Evolutionary conservation across 2,113 vertebrate genomes (phyloP), one percentile per base, ranked within the genome.

Genomic region (Butorides virescens): DNA sequence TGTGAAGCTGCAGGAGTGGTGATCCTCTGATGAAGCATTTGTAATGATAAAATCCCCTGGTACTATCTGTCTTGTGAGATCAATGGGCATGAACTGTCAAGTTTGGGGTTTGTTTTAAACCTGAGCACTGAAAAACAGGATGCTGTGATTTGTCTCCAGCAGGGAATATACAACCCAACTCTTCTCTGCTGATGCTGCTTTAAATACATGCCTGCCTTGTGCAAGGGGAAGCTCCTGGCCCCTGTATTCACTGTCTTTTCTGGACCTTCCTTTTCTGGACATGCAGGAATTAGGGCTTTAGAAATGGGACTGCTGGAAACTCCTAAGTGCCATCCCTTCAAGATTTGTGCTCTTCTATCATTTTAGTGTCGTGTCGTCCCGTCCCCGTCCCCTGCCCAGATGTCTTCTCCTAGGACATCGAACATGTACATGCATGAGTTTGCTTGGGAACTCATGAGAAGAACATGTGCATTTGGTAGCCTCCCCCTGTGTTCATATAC

Each of bases 361-460:
- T 63, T 63, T 87, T 39, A 78, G 83, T 93, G 47, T 11, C 13
- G 13, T 13, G 39, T 42, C 8, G 65, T 21, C 37, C 9, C 4
- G 0, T 78, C 26, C 37, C 9, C 4, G 0, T 78, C 26, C 3
- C 61, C 3, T 1, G 0, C 11, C 7, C 17, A 1, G 1, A 4
- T 32, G 17, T 67, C 52, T 75, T 75, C 59, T 68, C 46, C 15
- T 36, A 13, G 19, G 12, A 42, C 30, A 53, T 65, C 6, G 34
- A 29, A 11, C 21, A 2, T 13, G 4, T 50, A 16, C 26, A 19
- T 2, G 3, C 0, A 0, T 10, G 56, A 52, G 44, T 92, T 92
- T 75, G 21, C 56, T 32, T 78, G 73, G 56, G 27, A 84, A 10
- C 37, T 93, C 23, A 15, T 37, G 34, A 55, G 78, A 20, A 67